These are phyloP conservation scores for Falco concolor DNA, from an alignment of 2,797 vertebrate genomes.

Conservation along the genomic window DNA sequence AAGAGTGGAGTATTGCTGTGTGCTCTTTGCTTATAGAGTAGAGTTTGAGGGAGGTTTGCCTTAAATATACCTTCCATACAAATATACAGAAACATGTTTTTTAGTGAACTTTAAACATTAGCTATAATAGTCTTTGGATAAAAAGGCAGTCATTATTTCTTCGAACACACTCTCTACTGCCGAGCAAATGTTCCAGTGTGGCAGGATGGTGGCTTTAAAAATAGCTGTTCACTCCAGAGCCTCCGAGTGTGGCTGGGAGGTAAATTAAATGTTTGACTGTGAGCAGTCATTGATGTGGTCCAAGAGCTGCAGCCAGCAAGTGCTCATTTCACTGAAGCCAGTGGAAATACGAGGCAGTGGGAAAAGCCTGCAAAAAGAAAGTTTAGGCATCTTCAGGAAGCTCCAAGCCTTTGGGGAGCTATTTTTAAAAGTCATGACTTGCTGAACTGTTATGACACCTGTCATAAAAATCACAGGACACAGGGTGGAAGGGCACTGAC, in stretches of 20 bases:
- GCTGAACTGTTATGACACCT: background rate
- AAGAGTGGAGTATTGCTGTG: constrained; percentile 30
- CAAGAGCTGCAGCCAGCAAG: constrained; percentile 1
- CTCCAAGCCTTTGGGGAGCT: background rate
- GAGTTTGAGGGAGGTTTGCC: constrained; percentile 32
- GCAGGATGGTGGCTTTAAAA: constrained; percentile 57
- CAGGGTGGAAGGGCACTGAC: background rate
- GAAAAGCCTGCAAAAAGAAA: background rate
- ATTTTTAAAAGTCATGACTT: background rate
- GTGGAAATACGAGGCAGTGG: background rate
- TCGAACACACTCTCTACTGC: constrained; percentile 37
- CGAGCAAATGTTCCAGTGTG: constrained; percentile 15
- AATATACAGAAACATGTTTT: constrained; percentile 51
- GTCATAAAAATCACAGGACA: background rate
- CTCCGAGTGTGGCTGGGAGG: constrained; percentile 21
- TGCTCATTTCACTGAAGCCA: background rate
- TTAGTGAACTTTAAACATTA: constrained; percentile 53
- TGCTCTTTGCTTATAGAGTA: constrained; percentile 36
- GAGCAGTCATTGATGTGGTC: constrained; percentile 46
- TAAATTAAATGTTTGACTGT: constrained; percentile 50
- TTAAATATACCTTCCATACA: constrained; percentile 49
- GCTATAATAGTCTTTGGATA: constrained; percentile 43
- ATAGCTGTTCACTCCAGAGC: constrained; percentile 40
- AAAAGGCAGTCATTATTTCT: constrained; percentile 65
- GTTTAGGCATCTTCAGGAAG: background rate